Conservation (phyloP, 53 echinoderm and acorn worm genomes). For the Pentamera pediparva region DNA sequence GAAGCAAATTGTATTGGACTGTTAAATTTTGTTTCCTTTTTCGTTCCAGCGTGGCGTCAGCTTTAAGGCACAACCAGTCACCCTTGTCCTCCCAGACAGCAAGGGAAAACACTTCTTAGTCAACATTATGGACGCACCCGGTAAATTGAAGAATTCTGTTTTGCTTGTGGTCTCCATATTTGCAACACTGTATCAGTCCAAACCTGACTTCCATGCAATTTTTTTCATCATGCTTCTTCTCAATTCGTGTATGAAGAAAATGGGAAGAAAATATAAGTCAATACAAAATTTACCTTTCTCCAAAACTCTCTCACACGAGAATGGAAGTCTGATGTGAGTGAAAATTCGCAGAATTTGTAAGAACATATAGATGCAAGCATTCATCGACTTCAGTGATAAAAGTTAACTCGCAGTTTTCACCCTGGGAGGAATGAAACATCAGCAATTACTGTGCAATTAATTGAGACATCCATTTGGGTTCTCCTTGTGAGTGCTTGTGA, state of each 20-base stretch:
- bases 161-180: background rate
- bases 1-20: background rate
- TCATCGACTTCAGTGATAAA: too few species aligned
- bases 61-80: slow-evolving; percentile 90
- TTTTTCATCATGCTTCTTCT: background rate
- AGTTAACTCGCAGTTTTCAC: too few species aligned
- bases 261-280: background rate
- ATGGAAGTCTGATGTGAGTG: too few species aligned
- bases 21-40: background rate
- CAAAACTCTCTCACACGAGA: too few species aligned
- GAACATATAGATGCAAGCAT: background rate
- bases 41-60: slow-evolving; percentile 73
- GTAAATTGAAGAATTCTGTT: slow-evolving; percentile 5
- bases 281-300: too few species aligned
- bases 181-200: background rate
- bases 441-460: too few species aligned
- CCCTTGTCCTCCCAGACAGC: slow-evolving; percentile 78
- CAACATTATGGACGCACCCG: slow-evolving; percentile 93
- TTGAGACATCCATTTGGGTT: too few species aligned
- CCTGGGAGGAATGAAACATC: too few species aligned
- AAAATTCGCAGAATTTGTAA: background rate
- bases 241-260: background rate
- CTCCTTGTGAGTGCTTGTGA: too few species aligned
- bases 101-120: slow-evolving; percentile 85
- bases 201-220: background rate